Conservation (phyloP, 1,140 invertebrate genomes). For the Meloidogyne exigua region DNA sequence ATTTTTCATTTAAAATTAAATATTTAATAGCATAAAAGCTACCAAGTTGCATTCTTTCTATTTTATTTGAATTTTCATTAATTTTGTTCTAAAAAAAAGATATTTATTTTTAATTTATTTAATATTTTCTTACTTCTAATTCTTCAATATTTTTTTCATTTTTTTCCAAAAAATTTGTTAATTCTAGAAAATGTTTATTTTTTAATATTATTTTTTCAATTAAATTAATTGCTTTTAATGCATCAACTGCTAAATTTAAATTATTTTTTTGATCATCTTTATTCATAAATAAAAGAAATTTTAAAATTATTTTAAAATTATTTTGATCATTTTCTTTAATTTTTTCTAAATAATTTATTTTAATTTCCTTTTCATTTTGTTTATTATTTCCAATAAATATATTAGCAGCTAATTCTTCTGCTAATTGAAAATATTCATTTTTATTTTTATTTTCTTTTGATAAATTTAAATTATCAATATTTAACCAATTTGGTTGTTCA, state of each 20-base stretch:
- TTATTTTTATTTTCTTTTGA: background rate
- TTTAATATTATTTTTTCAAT: background rate
- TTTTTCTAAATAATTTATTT: conserved; percentile 6
- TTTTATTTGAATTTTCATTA: background rate
- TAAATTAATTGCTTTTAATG: conserved; percentile 2
- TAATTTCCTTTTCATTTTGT: background rate
- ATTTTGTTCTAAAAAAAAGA: background rate
- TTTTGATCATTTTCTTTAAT: background rate
- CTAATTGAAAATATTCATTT: background rate
- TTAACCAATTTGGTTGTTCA: background rate
- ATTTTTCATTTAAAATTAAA: background rate
- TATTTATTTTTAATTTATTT: background rate
- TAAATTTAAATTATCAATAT: background rate
- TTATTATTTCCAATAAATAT: background rate
- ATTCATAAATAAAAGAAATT: background rate
- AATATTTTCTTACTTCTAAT: background rate
- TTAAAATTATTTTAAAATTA: background rate
- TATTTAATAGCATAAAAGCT: background rate
- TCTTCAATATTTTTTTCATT: background rate
- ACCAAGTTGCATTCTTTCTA: background rate
- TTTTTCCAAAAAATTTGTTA: background rate
- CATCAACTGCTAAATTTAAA: background rate
- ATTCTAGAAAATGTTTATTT: background rate
- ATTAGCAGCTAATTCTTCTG: background rate
- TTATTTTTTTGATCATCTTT: background rate